Evolutionary conservation across 2,113 vertebrate genomes (phyloP).

Genomic region (Sturnus vulgaris): DNA sequence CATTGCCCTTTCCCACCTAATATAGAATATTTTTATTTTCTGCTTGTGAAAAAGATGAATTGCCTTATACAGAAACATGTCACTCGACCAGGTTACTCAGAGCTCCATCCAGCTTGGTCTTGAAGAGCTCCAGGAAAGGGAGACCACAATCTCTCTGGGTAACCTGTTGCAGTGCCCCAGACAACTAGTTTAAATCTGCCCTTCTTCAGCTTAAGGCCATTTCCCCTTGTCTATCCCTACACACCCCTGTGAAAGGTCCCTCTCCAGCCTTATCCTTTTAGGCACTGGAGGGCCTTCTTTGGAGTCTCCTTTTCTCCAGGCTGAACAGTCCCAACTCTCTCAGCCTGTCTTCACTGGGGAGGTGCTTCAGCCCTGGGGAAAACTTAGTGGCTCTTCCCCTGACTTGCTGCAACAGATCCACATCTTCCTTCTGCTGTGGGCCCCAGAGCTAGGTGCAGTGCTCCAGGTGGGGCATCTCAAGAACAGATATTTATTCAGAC

Average conservation of each 20-base stretch:
- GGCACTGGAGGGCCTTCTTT: neutral
- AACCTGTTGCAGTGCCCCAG: neutral
- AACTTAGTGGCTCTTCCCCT: neutral
- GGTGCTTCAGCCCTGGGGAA: neutral
- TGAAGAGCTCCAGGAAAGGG: neutral
- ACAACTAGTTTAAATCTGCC: neutral
- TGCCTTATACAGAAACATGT: neutral
- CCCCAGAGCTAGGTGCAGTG: no score
- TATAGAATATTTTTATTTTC: neutral
- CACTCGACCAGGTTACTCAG: neutral
- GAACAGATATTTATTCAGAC: neutral
- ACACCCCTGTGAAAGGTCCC: neutral
- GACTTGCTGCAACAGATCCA: neutral
- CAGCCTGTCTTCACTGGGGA: neutral
- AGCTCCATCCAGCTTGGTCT: neutral
- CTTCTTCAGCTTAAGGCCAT: neutral
- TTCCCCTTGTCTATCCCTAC: neutral
- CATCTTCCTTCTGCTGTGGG: neutral
- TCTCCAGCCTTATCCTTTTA: neutral
- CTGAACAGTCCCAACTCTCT: neutral
- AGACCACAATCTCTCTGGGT: neutral
- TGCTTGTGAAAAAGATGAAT: neutral
- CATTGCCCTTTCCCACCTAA: neutral
- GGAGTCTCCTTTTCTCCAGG: neutral
- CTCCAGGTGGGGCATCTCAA: neutral